A percentile compares a stretch with the other conserved stretches of the same genome.
These are phyloP conservation scores for Falcunculus frontatus DNA, from an alignment of 2,113 vertebrate genomes.

Conservation along the genomic window DNA sequence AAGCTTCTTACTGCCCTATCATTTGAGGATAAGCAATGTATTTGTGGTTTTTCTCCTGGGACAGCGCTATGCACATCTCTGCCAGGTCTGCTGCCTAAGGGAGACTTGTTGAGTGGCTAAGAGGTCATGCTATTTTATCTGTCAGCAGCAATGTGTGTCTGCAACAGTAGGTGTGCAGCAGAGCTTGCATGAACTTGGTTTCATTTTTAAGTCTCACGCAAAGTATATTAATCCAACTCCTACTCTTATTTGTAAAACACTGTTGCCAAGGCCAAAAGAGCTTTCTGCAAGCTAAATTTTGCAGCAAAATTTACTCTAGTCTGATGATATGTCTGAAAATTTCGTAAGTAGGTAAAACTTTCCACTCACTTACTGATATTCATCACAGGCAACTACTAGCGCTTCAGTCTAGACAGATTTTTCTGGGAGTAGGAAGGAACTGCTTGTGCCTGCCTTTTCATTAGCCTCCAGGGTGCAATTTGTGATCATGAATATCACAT, in stretches of 20 bases:
- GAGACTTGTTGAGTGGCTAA: neutral
- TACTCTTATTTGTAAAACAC: neutral
- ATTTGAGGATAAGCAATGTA: neutral
- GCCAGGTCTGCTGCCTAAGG: neutral
- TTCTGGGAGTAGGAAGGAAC: neutral
- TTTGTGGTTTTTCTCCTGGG: neutral
- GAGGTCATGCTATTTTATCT: neutral
- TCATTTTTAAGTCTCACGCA: neutral
- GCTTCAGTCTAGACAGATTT: slow-evolving; percentile 30
- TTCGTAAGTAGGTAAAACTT: neutral
- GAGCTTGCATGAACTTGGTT: neutral
- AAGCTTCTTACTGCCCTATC: neutral
- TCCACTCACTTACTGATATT: neutral
- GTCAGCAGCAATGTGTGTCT: neutral
- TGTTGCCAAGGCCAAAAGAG: neutral
- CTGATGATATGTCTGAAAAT: slow-evolving; percentile 5
- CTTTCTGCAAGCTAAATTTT: slow-evolving; percentile 3
- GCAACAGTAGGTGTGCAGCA: neutral
- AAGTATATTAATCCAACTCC: neutral
- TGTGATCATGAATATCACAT: neutral
- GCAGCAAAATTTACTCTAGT: neutral
- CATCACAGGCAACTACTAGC: neutral
- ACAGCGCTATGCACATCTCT: neutral
- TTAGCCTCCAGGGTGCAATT: neutral
- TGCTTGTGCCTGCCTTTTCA: neutral